These are phyloP conservation scores for Gadus macrocephalus DNA, from an alignment of 2,113 vertebrate genomes.

Conservation along the genomic window DNA sequence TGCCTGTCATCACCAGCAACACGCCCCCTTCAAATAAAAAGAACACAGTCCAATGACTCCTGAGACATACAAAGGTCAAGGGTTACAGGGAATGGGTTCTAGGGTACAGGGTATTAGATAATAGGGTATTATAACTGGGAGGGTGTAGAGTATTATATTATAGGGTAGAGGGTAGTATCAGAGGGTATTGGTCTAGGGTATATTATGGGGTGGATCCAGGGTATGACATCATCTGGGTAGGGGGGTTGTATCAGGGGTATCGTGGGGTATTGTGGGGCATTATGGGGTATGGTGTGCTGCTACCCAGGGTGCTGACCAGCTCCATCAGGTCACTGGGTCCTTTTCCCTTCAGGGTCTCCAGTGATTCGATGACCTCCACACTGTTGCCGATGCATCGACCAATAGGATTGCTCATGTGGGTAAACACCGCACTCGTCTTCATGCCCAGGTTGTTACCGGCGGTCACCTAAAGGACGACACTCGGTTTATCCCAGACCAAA, in stretches of 20 bases:
- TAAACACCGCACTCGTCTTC: constrained; percentile 71
- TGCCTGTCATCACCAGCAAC: constrained; percentile 70
- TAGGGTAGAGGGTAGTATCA: background rate
- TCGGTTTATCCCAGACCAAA: too few relatives aligned
- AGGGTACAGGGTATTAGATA: background rate
- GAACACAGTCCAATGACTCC: background rate
- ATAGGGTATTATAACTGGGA: background rate
- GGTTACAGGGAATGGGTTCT: background rate
- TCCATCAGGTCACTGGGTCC: constrained; percentile 80
- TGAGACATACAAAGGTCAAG: background rate
- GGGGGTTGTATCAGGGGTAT: too few relatives aligned
- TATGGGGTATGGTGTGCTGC: constrained; percentile 1
- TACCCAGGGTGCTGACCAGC: constrained; percentile 76
- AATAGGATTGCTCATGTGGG: constrained; percentile 75
- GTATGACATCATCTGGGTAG: too few relatives aligned
- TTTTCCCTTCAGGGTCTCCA: constrained; percentile 76
- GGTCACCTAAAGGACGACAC: constrained; percentile 59
- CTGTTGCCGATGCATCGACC: constrained; percentile 77
- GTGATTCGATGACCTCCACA: constrained; percentile 81
- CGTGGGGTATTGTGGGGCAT: background rate
- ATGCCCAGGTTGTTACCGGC: constrained; percentile 72
- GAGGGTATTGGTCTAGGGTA: too few relatives aligned
- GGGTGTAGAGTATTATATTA: background rate
- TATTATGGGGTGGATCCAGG: too few relatives aligned
- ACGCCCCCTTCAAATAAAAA: constrained; percentile 65